Percentiles rank a stretch among this genome's conserved stretches.
Evolutionary conservation across 2,797 vertebrate genomes (phyloP).

Genomic region (Acanthiza pusilla): DNA sequence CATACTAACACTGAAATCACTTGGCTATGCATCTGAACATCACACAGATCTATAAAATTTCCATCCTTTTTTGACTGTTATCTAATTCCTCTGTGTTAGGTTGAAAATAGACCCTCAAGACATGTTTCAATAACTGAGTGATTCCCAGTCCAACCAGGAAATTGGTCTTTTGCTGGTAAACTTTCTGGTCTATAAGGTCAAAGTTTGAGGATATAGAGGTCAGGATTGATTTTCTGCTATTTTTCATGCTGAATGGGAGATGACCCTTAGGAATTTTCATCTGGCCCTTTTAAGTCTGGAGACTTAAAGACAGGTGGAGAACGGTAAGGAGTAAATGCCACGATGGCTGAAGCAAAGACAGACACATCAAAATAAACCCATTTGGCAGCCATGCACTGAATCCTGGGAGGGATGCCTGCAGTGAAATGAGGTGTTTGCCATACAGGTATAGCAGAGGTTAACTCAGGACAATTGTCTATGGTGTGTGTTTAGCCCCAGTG

Average conservation of each 20-base stretch:
- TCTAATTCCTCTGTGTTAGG: not conserved
- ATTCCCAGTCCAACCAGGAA: not conserved
- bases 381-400: not conserved
- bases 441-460: not conserved
- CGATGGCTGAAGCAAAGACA: not conserved
- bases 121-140: not conserved
- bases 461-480: not conserved
- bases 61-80: not conserved
- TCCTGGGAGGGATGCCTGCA: not conserved
- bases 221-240: not conserved
- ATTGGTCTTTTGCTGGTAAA: not conserved
- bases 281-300: not conserved
- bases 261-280: not conserved
- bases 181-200: not conserved
- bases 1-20: not conserved
- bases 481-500: not conserved
- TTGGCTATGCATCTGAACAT: not conserved
- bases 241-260: not conserved
- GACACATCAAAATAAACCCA: not conserved
- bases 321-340: not conserved
- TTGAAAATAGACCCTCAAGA: not conserved
- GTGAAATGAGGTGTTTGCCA: not conserved
- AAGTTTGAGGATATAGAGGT: not conserved
- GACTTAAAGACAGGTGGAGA: not conserved
- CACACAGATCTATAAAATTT: not conserved